phyloP scores from a whole-genome alignment of 2,113 vertebrate genomes.

The Cranoglanis bouderius region DNA sequence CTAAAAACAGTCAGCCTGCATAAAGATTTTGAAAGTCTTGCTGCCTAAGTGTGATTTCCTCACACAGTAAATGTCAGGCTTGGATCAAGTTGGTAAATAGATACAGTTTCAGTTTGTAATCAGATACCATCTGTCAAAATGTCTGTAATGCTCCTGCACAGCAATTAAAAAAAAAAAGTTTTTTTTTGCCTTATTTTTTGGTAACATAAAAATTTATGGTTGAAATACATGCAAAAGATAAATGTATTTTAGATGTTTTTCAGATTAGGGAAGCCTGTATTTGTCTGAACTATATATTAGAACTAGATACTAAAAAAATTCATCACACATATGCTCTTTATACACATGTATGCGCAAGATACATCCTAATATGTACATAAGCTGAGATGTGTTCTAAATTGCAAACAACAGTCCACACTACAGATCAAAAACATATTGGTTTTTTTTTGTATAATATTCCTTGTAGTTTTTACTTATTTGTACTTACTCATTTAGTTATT shows the following conservation, averaged over 20 bases:
- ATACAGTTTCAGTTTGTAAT: background rate
- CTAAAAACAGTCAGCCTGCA: background rate
- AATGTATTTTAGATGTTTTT: background rate
- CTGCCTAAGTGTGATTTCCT: background rate
- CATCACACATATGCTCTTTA: background rate
- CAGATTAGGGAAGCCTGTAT: background rate
- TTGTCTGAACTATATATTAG: background rate
- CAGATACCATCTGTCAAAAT: background rate
- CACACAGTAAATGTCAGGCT: background rate
- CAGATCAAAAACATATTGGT: background rate
- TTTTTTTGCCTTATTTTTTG: fast-evolving
- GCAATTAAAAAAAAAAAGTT: background rate
- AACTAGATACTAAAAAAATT: background rate
- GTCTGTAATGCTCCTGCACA: background rate
- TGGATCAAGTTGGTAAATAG: background rate
- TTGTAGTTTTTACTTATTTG: background rate
- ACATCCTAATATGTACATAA: background rate
- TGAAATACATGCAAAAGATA: background rate
- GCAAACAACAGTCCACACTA: background rate
- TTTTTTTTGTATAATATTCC: background rate
- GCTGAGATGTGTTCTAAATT: background rate
- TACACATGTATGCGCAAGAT: background rate
- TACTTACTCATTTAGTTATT: background rate
- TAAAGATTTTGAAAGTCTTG: background rate
- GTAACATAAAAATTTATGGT: background rate